Conservation (phyloP, 2,113 vertebrate genomes). For the Regulus satrapa region DNA sequence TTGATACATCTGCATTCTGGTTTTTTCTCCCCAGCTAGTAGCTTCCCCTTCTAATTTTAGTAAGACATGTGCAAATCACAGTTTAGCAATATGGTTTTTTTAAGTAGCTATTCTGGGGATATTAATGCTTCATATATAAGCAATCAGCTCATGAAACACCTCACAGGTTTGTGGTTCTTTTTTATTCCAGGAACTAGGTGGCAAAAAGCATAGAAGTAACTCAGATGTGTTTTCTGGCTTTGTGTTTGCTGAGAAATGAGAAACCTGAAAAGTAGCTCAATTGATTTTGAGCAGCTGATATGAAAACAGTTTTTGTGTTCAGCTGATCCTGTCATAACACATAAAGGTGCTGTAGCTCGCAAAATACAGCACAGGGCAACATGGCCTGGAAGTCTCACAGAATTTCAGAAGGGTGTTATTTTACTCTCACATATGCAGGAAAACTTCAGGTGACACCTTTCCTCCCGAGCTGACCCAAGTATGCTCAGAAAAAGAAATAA, state of each 20-base stretch:
- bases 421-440: not conserved
- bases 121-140: not conserved
- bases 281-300: not conserved
- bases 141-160: not conserved
- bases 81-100: not conserved
- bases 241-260: not conserved
- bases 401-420: not conserved
- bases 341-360: not conserved
- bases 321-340: not conserved
- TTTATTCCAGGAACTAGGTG: not conserved
- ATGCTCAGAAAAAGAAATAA: not conserved
- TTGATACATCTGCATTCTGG: not conserved
- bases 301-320: not conserved
- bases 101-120: not conserved
- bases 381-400: not conserved
- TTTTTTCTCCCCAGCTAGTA: not conserved
- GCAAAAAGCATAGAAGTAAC: not conserved
- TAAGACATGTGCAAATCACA: not conserved
- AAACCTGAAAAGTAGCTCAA: not conserved
- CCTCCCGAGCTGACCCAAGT: not conserved
- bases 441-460: not conserved
- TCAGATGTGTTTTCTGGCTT: accelerated
- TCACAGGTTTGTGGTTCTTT: not conserved
- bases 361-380: not conserved
- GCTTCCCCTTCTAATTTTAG: not conserved